These are phyloP conservation scores for Brachyopa scutellaris DNA, from an alignment of 2,888 invertebrate genomes.

Conservation along the genomic window DNA sequence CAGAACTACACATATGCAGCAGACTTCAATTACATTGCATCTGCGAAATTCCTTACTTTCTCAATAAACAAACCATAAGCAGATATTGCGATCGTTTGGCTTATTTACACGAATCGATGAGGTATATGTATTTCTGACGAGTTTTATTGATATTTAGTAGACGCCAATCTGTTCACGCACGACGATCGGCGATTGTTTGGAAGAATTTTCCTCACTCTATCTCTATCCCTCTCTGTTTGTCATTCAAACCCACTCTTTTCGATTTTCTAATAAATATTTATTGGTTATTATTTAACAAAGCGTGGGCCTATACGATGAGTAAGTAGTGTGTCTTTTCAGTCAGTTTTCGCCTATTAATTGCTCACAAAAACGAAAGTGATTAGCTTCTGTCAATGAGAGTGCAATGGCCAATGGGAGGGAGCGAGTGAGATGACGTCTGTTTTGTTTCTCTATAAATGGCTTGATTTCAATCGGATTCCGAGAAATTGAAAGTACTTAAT, in stretches of 20 bases:
- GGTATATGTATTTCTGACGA: conserved; percentile 36
- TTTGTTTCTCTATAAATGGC: conserved; percentile 33
- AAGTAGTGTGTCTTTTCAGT: conserved; percentile 5
- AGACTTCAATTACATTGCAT: conserved; percentile 39
- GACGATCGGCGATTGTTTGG: neutral
- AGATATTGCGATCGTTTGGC: conserved; percentile 20
- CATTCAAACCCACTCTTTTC: neutral
- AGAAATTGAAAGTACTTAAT: conserved; percentile 25
- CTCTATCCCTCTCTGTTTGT: conserved; percentile 17
- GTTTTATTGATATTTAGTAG: conserved; percentile 67
- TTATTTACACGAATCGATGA: conserved; percentile 21
- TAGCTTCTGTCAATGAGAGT: conserved; percentile 37
- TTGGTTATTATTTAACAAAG: neutral
- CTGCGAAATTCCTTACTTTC: conserved; percentile 49
- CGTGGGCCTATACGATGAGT: conserved; percentile 26
- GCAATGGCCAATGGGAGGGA: conserved; percentile 7
- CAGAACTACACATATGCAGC: conserved; percentile 26
- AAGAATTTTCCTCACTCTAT: neutral
- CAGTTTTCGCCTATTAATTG: conserved; percentile 32
- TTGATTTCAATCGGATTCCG: conserved; percentile 25
- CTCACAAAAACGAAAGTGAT: conserved; percentile 29
- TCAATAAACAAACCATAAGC: conserved; percentile 59
- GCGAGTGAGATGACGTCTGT: neutral
- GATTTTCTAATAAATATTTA: too few species aligned
- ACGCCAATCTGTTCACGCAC: conserved; percentile 41